These are phyloP conservation scores for Sorex araneus DNA, from an alignment of 2,113 vertebrate genomes.

Conservation along the genomic window DNA sequence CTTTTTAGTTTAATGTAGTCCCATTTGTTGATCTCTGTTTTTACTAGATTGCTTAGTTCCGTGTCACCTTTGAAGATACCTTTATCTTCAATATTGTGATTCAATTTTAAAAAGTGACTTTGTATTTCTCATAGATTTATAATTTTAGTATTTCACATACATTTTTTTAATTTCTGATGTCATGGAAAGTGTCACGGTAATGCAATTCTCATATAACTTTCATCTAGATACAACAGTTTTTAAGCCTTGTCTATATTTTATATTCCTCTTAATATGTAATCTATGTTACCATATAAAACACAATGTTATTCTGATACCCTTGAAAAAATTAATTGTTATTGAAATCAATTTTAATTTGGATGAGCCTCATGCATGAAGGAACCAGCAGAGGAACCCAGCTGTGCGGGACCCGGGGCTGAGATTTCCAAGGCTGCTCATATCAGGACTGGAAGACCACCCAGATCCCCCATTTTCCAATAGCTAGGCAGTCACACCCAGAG, in stretches of 20 bases:
- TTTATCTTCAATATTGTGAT: no score
- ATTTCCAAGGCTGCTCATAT: no score
- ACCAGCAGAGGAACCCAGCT: no score
- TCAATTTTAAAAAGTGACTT: not conserved
- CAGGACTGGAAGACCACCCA: no score
- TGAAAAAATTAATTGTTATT: not conserved
- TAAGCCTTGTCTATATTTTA: constrained; percentile 34
- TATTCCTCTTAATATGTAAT: not conserved
- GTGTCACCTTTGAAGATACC: no score
- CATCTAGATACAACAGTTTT: constrained; percentile 12
- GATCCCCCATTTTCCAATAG: no score
- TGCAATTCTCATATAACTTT: not conserved
- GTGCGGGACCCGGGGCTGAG: no score
- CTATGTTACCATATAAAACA: not conserved
- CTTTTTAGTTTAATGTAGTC: no score
- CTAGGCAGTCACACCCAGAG: no score
- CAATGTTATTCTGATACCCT: constrained; percentile 29
- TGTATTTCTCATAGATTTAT: constrained; percentile 37
- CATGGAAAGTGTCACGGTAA: constrained; percentile 44
- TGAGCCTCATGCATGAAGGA: no score
- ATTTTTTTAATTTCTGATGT: not conserved
- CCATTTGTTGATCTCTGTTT: no score
- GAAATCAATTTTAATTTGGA: not conserved
- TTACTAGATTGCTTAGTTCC: no score
- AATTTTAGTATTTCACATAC: not conserved